Conservation (phyloP, 2,113 vertebrate species). For the Channa argus region DNA sequence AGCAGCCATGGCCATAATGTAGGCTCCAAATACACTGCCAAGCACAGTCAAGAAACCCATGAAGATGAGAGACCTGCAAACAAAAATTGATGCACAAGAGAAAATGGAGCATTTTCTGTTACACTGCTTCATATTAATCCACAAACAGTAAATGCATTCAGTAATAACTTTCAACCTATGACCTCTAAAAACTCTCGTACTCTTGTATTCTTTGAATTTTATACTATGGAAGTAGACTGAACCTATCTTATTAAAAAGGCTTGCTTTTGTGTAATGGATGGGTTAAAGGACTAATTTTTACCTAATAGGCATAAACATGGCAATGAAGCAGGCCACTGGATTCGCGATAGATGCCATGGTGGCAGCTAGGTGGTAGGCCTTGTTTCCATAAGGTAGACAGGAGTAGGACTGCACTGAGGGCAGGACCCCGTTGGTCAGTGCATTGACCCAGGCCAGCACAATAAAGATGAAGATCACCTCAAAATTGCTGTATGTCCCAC, state of each 20-base stretch:
- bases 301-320: constrained; percentile 85
- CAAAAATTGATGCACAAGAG: not conserved
- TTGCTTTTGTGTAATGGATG: not conserved
- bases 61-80: constrained; percentile 80
- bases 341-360: constrained; percentile 86
- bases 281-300: constrained; percentile 46
- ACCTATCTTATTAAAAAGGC: not conserved
- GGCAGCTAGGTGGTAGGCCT: constrained; percentile 86
- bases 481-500: constrained; percentile 65
- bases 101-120: not conserved
- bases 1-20: constrained; percentile 84
- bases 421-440: constrained; percentile 87
- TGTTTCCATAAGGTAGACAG: constrained; percentile 87
- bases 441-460: constrained; percentile 87
- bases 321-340: constrained; percentile 87
- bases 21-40: constrained; percentile 82
- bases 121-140: not conserved
- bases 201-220: no score
- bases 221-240: not conserved
- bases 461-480: constrained; percentile 83
- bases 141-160: not conserved
- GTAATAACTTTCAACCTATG: not conserved
- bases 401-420: constrained; percentile 89
- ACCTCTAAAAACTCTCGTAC: no score
- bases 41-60: constrained; percentile 77